Evolutionary conservation across 2,113 vertebrate species (phyloP), one percentile per base, ranked within the genome.

Genomic region (Mola mola): DNA sequence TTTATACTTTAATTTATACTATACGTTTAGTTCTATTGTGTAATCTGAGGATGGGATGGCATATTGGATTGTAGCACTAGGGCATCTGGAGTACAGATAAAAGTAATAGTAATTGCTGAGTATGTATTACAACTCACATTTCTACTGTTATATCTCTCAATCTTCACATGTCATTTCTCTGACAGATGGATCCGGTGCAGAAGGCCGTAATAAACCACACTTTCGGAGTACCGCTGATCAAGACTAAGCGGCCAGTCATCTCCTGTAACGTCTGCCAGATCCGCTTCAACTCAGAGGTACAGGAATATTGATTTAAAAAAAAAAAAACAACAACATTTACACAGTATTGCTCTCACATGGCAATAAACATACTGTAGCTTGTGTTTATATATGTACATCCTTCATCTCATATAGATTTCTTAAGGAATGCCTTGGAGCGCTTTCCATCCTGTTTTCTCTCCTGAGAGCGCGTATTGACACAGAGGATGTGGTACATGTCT

Each of bases 261-360:
- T 96, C 94, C 85, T 97, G 95, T 84, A 96, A 96, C 13, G 94
- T 97, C 84, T 97, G 95, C 89, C 95, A 96, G 90, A 96, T 96
- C 73, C 93, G 95, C 65, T 97, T 97, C 91, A 97, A 97, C 90
- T 97, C 95, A 21, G 95, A 96, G 95, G 95, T 96, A 89, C 50
- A 44, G 15, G 6, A 57, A 47, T 2, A 31, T 10, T n/a, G n/a
- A n/a, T n/a, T n/a, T n/a, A n/a, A n/a, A n/a, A n/a, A 52, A 20
- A 34, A 20, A 16, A 42, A 6, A 4, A 19, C 10, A 5, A 24
- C 8, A 11, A 10, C 13, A 37, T 21, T 4, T 5, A 4, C 16
- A 52, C 31, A 8, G 9, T 33, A 6, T 29, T 22, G 11, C 33
- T 28, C 28, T 38, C 21, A 20, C 0, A 8, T 49, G 19, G 9